phyloP scores from a whole-genome alignment of 2,113 vertebrate genomes.

The Aphelocoma coerulescens region DNA sequence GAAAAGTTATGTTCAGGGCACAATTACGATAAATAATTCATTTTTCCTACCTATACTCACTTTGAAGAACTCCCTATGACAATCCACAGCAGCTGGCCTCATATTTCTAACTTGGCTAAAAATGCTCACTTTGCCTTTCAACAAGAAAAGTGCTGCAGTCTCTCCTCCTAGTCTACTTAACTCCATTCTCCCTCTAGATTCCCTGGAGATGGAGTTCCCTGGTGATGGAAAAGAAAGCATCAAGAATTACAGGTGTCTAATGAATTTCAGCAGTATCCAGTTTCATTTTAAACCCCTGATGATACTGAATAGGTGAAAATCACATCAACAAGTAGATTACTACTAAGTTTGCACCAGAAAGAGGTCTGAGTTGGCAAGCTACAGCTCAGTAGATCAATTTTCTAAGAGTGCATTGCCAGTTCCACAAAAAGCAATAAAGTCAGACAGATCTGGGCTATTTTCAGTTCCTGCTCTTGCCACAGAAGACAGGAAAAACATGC shows the following conservation, averaged over 20 bases:
- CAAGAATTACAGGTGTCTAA: neutral
- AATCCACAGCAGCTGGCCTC: neutral
- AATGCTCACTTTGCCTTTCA: neutral
- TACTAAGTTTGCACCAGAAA: neutral
- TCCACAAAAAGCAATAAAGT: neutral
- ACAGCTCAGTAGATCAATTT: neutral
- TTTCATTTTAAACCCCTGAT: neutral
- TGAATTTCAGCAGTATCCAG: neutral
- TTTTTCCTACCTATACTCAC: neutral
- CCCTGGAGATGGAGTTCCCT: neutral
- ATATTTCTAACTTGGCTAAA: neutral
- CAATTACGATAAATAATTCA: neutral
- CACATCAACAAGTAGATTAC: neutral
- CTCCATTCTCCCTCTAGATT: neutral
- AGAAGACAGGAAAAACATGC: neutral
- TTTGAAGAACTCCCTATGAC: neutral
- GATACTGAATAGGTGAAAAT: neutral
- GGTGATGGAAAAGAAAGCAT: neutral
- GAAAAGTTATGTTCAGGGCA: neutral
- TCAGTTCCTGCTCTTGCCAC: neutral
- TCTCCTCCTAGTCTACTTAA: neutral
- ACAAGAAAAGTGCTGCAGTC: neutral
- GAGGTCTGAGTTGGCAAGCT: neutral
- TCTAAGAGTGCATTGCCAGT: neutral
- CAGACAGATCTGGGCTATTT: neutral